phyloP scores from a whole-genome alignment of 2,797 vertebrate species.

The Macropus fuliginosus region DNA sequence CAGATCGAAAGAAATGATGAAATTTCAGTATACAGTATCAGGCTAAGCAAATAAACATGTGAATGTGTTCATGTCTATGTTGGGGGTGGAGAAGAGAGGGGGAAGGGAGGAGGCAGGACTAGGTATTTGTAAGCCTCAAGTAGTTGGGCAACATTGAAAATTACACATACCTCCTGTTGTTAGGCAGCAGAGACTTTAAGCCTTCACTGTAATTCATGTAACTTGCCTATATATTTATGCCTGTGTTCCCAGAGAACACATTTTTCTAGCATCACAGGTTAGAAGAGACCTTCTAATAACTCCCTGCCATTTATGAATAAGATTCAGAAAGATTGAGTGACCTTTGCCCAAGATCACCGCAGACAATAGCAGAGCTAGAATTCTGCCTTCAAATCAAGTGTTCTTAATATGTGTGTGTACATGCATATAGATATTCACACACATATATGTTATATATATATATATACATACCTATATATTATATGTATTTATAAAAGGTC shows the following conservation, averaged over 20 bases:
- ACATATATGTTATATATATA: no score
- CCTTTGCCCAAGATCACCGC: not conserved
- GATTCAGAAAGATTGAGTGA: not conserved
- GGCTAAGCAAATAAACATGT: slow-evolving; percentile 79
- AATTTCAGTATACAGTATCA: slow-evolving; percentile 67
- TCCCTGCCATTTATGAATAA: not conserved
- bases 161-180: not conserved
- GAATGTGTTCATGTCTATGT: slow-evolving; percentile 64
- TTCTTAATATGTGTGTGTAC: not conserved
- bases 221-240: not conserved
- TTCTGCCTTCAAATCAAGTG: not conserved
- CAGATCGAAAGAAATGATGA: slow-evolving; percentile 77
- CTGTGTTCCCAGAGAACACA: not conserved
- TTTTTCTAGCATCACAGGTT: not conserved
- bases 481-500: no score
- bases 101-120: not conserved
- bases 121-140: not conserved
- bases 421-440: no score
- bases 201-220: not conserved
- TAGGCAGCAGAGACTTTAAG: not conserved
- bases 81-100: not conserved
- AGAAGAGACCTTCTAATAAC: not conserved
- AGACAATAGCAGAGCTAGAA: not conserved
- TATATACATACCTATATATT: no score
- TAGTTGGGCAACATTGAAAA: not conserved